phyloP scores from a whole-genome alignment of 2,113 vertebrate genomes.

The Pyrgilauda ruficollis region DNA sequence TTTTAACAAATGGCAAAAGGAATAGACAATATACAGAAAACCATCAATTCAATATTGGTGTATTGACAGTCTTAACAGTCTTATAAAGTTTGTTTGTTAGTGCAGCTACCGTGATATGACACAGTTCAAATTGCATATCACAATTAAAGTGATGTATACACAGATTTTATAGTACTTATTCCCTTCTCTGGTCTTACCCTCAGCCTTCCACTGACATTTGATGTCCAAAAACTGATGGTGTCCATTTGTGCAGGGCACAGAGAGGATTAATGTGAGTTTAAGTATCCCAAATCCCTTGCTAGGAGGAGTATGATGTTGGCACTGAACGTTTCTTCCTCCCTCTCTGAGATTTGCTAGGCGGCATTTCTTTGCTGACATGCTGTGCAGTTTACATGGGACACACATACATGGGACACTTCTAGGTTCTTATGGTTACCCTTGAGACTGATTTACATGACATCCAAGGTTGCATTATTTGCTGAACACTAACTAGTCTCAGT shows the following conservation, averaged over 20 bases:
- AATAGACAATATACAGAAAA: background rate
- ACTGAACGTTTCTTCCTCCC: background rate
- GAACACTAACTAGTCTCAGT: background rate
- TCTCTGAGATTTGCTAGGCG: background rate
- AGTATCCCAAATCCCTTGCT: background rate
- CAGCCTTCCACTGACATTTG: accelerated
- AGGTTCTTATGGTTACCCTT: background rate
- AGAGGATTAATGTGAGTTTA: accelerated
- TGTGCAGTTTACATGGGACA: background rate
- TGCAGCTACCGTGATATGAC: background rate
- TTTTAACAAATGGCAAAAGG: background rate
- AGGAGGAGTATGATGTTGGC: background rate
- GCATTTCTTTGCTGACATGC: background rate
- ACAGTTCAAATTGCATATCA: background rate
- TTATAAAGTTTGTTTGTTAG: background rate
- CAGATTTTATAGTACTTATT: background rate
- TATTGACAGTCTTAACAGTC: background rate
- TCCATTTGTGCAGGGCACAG: background rate
- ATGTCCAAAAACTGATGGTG: background rate
- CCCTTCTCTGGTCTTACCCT: background rate
- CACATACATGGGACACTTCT: accelerated
- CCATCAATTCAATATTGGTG: background rate
- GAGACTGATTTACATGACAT: background rate
- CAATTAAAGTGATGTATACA: background rate
- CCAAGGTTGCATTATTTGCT: background rate